Percentiles rank a stretch among this genome's conserved stretches.
These are phyloP conservation scores for Cephalotes varians DNA, from an alignment of 2,888 invertebrate species.

Conservation along the genomic window DNA sequence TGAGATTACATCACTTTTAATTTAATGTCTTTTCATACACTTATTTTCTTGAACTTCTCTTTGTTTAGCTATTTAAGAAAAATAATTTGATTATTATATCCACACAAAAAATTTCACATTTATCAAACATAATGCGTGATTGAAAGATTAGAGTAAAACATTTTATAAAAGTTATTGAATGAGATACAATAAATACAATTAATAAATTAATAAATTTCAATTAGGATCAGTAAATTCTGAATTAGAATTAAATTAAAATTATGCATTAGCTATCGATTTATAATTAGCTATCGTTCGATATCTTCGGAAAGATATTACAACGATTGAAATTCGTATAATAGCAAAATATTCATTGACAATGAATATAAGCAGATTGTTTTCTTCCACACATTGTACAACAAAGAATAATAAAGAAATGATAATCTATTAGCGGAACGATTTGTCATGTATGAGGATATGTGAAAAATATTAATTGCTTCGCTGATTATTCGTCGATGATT, in stretches of 20 bases:
- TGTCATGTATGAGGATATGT: neutral
- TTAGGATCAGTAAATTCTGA: neutral
- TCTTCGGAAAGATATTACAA: neutral
- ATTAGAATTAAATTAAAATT: neutral
- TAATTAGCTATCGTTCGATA: neutral
- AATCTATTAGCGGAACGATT: conserved; percentile 12
- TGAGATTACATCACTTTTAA: neutral
- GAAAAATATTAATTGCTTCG: conserved; percentile 10
- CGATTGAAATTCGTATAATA: neutral
- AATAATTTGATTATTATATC: neutral
- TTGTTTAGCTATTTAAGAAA: neutral
- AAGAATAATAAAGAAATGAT: conserved; percentile 8
- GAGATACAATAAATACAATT: neutral
- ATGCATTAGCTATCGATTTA: neutral
- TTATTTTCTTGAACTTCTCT: neutral
- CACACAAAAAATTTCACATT: neutral
- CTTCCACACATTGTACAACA: conserved; percentile 1
- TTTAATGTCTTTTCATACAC: neutral
- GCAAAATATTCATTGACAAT: neutral
- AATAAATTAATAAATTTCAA: too few relatives aligned
- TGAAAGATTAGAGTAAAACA: neutral
- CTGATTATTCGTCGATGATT: conserved; percentile 9
- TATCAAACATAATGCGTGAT: neutral
- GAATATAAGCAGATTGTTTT: conserved; percentile 9
- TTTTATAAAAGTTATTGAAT: neutral